Evolutionary conservation across 1,140 invertebrate species (phyloP).

Genomic region (Bombus vancouverensis): DNA sequence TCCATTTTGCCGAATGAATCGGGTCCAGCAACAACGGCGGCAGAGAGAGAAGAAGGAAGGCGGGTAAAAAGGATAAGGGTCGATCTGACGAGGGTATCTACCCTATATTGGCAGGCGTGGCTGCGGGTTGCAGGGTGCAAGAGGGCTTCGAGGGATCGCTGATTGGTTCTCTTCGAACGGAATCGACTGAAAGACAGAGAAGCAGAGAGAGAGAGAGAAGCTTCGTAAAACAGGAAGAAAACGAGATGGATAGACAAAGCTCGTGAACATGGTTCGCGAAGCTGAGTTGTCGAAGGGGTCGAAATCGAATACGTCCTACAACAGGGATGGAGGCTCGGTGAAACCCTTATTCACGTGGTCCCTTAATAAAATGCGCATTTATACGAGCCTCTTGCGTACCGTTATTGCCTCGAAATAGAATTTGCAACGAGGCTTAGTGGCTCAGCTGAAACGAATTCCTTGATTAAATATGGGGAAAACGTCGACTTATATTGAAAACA

Average conservation of each 20-base stretch:
- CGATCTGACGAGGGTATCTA: constrained; percentile 75
- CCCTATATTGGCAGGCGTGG: constrained; percentile 82
- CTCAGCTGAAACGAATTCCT: constrained; percentile 7
- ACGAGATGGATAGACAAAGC: constrained; percentile 24
- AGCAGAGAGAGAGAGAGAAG: constrained; percentile 35
- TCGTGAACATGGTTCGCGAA: constrained; percentile 45
- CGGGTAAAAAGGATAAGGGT: constrained; percentile 76
- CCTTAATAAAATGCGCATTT: constrained; percentile 80
- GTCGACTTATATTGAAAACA: background rate
- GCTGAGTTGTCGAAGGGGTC: constrained; percentile 54
- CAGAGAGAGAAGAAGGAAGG: constrained; percentile 65
- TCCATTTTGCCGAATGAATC: constrained; percentile 81
- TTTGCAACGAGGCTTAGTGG: constrained; percentile 58
- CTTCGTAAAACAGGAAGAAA: background rate
- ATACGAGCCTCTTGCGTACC: constrained; percentile 63
- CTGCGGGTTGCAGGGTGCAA: constrained; percentile 74
- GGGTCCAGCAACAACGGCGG: constrained; percentile 66
- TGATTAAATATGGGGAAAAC: constrained; percentile 31
- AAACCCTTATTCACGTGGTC: constrained; percentile 57
- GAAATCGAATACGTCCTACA: constrained; percentile 41
- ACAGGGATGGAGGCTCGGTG: background rate
- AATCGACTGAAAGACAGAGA: constrained; percentile 60
- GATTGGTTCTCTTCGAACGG: constrained; percentile 76
- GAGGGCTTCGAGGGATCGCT: constrained; percentile 75
- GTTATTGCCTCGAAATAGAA: constrained; percentile 65